Evolutionary conservation across 2,888 invertebrate genomes (phyloP).

Genomic region (Drosophila mettleri): DNA sequence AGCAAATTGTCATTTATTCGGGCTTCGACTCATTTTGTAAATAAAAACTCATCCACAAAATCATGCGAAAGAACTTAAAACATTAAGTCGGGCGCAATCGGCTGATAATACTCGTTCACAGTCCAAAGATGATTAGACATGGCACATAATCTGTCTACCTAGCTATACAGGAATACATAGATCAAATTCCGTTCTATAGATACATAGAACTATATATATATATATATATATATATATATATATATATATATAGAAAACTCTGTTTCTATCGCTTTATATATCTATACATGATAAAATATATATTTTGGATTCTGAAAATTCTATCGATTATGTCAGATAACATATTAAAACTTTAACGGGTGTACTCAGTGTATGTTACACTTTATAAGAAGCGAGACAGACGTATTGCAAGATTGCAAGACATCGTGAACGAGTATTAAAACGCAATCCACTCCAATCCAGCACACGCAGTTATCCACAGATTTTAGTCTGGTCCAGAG

Average conservation of each 20-base stretch:
- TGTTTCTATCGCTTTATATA: background rate
- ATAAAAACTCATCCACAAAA: constrained; percentile 67
- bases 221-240: too few species aligned
- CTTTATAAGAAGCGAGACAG: background rate
- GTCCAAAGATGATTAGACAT: background rate
- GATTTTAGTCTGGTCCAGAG: constrained; percentile 18
- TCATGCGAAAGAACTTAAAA: constrained; percentile 44
- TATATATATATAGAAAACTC: too few species aligned
- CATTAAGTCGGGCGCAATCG: background rate
- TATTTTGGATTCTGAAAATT: too few species aligned
- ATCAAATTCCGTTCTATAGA: too few species aligned
- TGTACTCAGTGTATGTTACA: background rate
- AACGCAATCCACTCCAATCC: constrained; percentile 12
- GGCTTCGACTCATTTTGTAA: constrained; percentile 67
- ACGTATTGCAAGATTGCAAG: background rate
- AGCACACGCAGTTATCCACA: constrained; percentile 25
- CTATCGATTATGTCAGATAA: background rate
- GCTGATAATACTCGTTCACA: constrained; percentile 5
- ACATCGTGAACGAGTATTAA: constrained; percentile 4
- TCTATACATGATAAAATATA: too few species aligned
- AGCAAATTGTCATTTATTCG: constrained; percentile 45
- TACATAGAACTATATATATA: too few species aligned
- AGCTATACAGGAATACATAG: too few species aligned
- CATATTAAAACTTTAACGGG: background rate
- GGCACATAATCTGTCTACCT: too few species aligned